Percentiles rank a stretch among this genome's conserved stretches.
These are phyloP conservation scores for Drosophila conformis DNA, from an alignment of 2,888 invertebrate genomes.

Conservation along the genomic window DNA sequence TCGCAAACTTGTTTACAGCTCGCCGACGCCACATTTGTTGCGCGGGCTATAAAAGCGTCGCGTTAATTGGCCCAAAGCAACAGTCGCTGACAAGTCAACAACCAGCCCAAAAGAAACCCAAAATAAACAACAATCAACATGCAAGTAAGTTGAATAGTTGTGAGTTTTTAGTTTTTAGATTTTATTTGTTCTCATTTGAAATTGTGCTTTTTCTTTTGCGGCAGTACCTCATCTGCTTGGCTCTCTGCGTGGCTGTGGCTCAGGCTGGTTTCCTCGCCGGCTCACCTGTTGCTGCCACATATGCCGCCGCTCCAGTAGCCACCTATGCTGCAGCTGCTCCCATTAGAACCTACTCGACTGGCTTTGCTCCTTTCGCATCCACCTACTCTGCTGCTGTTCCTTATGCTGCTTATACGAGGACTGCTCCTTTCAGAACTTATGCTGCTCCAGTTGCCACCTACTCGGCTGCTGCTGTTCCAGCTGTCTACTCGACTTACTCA, in stretches of 20 bases:
- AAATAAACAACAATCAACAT: slow-evolving; percentile 36
- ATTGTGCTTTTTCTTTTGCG: not conserved
- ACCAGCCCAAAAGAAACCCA: slow-evolving; percentile 20
- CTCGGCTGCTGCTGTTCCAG: slow-evolving; percentile 14
- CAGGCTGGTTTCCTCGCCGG: slow-evolving; percentile 54
- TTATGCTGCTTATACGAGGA: slow-evolving; percentile 23
- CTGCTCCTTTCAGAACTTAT: slow-evolving; percentile 29
- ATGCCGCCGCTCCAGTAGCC: slow-evolving; percentile 28
- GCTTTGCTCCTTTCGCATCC: slow-evolving; percentile 16
- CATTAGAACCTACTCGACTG: slow-evolving; percentile 38
- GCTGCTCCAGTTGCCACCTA: slow-evolving; percentile 26
- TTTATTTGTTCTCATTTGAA: not conserved
- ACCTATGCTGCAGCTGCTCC: slow-evolving; percentile 43
- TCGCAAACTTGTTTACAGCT: slow-evolving; percentile 33
- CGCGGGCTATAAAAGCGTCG: slow-evolving; percentile 45
- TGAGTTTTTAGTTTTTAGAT: not conserved
- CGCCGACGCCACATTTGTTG: slow-evolving; percentile 27
- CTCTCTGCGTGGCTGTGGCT: slow-evolving; percentile 56
- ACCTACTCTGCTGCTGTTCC: slow-evolving; percentile 40
- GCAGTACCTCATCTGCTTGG: slow-evolving; percentile 53
- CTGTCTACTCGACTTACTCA: slow-evolving; percentile 32
- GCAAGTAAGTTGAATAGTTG: slow-evolving; percentile 43
- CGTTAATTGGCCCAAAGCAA: slow-evolving; percentile 44
- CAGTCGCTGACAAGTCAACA: slow-evolving; percentile 45
- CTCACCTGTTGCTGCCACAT: slow-evolving; percentile 45